Conservation (phyloP, 1,140 invertebrate genomes). For the Agraylea sexmaculata region DNA sequence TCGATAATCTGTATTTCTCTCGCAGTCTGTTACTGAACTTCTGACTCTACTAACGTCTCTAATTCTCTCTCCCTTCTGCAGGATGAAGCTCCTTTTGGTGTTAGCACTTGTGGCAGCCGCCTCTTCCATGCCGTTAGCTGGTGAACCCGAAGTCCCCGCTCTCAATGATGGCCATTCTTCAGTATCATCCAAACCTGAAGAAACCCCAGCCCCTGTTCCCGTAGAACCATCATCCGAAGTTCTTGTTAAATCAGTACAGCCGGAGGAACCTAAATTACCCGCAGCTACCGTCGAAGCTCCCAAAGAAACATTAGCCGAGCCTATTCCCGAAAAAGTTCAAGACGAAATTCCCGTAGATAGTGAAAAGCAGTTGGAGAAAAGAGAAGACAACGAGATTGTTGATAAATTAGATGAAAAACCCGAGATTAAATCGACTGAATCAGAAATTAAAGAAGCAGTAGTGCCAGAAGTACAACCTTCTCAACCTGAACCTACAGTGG, state of each 20-base stretch:
- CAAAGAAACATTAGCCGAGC: too few species aligned
- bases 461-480: too few species aligned
- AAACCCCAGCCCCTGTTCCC: constrained; percentile 13
- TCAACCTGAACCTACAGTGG: too few species aligned
- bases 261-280: too few species aligned
- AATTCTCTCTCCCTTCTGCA: constrained; percentile 13
- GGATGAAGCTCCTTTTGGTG: constrained; percentile 19
- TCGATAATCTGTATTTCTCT: not conserved
- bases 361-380: not conserved
- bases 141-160: constrained; percentile 7
- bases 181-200: constrained; percentile 18
- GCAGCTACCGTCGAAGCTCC: too few species aligned
- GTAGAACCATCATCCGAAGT: too few species aligned
- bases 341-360: constrained; percentile 7
- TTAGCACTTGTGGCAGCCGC: constrained; percentile 16
- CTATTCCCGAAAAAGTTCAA: constrained; percentile 1
- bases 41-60: constrained; percentile 13
- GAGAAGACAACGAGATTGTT: too few species aligned
- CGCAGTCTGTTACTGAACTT: constrained; percentile 9
- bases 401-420: too few species aligned
- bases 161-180: constrained; percentile 17
- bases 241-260: too few species aligned
- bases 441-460: constrained; percentile 9
- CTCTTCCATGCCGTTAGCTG: constrained; percentile 13
- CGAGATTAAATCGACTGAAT: constrained; percentile 3